phyloP scores from a whole-genome alignment of 1,140 invertebrate species.

The Planococcus citri region DNA sequence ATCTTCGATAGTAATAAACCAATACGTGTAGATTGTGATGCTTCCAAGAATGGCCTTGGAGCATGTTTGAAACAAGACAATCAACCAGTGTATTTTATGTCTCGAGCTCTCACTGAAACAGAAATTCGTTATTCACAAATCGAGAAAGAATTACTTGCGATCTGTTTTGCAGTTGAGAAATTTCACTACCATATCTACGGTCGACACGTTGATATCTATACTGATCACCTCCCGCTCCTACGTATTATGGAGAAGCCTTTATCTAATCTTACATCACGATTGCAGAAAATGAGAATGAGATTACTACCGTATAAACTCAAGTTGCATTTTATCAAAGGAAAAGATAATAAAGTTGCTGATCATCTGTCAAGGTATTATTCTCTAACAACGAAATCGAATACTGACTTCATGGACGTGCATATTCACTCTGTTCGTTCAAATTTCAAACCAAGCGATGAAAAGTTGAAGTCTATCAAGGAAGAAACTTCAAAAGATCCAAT shows the following conservation, averaged over 20 bases:
- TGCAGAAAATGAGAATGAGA: too few species aligned
- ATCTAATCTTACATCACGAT: too few species aligned
- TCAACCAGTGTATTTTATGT: constrained; percentile 33
- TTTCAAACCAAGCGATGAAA: background rate
- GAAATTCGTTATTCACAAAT: constrained; percentile 32
- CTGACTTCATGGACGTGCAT: background rate
- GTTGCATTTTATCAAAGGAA: too few species aligned
- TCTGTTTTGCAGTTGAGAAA: constrained; percentile 29
- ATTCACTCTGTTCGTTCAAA: background rate
- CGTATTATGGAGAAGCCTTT: constrained; percentile 34
- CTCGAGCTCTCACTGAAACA: constrained; percentile 30
- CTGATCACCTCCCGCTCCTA: constrained; percentile 35
- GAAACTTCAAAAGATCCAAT: background rate
- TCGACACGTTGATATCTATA: constrained; percentile 29
- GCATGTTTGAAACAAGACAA: constrained; percentile 30
- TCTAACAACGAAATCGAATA: too few species aligned
- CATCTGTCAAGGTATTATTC: too few species aligned
- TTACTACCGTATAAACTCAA: too few species aligned
- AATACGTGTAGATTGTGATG: constrained; percentile 31
- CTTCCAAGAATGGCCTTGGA: constrained; percentile 29
- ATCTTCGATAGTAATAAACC: constrained; percentile 29
- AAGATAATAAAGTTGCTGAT: too few species aligned
- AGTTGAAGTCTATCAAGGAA: background rate
- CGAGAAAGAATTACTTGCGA: constrained; percentile 33
- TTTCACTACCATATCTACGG: constrained; percentile 33